A percentile compares a stretch with the other conserved stretches of the same genome.
phyloP scores from a whole-genome alignment of 2,888 invertebrate species.

The Hypselothyrea guttata region DNA sequence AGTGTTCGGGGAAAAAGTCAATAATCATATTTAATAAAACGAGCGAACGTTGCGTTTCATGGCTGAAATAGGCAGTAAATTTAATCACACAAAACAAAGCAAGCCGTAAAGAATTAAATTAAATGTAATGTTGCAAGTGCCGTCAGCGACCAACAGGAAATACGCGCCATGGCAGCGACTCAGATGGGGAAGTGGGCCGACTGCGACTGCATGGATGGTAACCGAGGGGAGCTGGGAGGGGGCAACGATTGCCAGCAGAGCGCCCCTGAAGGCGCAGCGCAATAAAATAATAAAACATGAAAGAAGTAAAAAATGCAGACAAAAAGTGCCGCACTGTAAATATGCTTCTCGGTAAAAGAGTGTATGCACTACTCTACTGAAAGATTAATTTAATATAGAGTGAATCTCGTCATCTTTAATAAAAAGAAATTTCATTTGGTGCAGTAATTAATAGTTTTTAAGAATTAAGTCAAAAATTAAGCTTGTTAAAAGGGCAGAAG shows the following conservation, averaged over 20 bases:
- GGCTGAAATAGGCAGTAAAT: slow-evolving; percentile 40
- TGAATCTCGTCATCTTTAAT: not conserved
- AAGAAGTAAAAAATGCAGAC: slow-evolving; percentile 11
- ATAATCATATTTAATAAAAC: slow-evolving; percentile 61
- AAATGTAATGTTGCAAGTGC: slow-evolving; percentile 60
- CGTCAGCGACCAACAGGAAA: slow-evolving; percentile 46
- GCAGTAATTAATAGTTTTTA: no score
- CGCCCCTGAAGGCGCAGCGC: slow-evolving; percentile 36
- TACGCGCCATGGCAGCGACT: slow-evolving; percentile 33
- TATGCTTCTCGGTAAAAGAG: slow-evolving; percentile 13
- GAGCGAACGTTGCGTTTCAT: slow-evolving; percentile 21
- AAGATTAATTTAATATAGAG: not conserved
- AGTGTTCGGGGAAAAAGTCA: slow-evolving; percentile 43
- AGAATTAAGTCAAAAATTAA: no score
- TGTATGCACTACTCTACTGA: no score
- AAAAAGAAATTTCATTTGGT: not conserved
- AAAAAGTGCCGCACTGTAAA: not conserved
- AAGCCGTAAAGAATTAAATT: slow-evolving; percentile 51
- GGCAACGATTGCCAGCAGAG: slow-evolving; percentile 14
- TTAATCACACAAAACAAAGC: slow-evolving; percentile 45
- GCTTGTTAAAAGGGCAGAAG: no score
- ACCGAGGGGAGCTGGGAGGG: not conserved
- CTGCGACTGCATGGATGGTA: no score
- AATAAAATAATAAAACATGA: slow-evolving; percentile 50
- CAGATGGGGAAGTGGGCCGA: not conserved